phyloP scores from a whole-genome alignment of 2,797 vertebrate genomes.

The Toxotes lorentzi region DNA sequence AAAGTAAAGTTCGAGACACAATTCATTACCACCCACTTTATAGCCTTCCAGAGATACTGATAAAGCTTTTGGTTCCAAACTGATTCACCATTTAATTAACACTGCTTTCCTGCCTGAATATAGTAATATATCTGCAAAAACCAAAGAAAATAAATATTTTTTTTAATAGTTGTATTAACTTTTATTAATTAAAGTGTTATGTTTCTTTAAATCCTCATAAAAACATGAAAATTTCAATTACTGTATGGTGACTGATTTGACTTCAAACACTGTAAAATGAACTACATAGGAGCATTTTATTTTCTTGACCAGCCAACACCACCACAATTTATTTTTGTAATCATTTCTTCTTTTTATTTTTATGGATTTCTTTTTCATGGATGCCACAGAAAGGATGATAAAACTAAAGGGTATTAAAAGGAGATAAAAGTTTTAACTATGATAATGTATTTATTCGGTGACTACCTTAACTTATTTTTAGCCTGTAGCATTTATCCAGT shows the following conservation, averaged over 20 bases:
- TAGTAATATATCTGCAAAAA: neutral
- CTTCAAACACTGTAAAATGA: neutral
- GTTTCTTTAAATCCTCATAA: neutral
- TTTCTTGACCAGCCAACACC: too few species aligned
- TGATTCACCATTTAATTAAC: slow-evolving; percentile 24
- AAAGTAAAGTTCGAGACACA: slow-evolving; percentile 62
- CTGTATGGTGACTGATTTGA: too few species aligned
- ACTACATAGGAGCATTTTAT: too few species aligned
- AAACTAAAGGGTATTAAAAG: neutral
- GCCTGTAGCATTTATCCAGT: neutral
- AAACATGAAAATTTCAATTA: too few species aligned
- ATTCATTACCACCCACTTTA: slow-evolving; percentile 62
- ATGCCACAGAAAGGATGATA: neutral
- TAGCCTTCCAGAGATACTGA: slow-evolving; percentile 40
- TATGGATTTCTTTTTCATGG: neutral
- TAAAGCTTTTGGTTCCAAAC: slow-evolving; percentile 47
- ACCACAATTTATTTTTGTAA: neutral
- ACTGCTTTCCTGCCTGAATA: neutral
- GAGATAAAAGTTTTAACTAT: neutral
- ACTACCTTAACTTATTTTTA: too few species aligned
- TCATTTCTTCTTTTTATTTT: neutral
- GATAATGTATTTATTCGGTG: neutral
- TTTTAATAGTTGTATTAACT: neutral
- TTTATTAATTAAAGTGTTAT: neutral
- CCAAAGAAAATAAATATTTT: neutral